Percentiles rank a stretch among this genome's conserved stretches.
Evolutionary conservation across 2,888 invertebrate species (phyloP).

Genomic region (Limenitis camilla): DNA sequence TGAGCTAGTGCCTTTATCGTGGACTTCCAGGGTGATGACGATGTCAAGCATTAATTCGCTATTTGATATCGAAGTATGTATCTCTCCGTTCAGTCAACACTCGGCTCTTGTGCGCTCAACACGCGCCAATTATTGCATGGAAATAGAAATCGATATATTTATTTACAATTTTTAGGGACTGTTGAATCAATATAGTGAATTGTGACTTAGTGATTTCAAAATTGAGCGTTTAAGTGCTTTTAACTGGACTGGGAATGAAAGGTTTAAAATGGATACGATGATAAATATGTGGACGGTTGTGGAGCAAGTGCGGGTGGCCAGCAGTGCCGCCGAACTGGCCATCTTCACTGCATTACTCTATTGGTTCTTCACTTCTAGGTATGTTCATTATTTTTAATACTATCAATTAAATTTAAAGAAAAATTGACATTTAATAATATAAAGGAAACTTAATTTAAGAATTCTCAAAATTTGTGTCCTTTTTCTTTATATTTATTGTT

Average conservation of each 20-base stretch:
- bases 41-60: slow-evolving; percentile 24
- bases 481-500: too few relatives aligned
- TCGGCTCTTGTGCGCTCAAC: slow-evolving; percentile 16
- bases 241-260: slow-evolving; percentile 59
- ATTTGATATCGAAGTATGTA: slow-evolving; percentile 20
- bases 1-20: slow-evolving; percentile 15
- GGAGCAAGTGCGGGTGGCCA: slow-evolving; percentile 70
- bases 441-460: too few relatives aligned
- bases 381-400: slow-evolving; percentile 30
- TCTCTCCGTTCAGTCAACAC: slow-evolving; percentile 22
- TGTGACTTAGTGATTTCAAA: slow-evolving; percentile 30
- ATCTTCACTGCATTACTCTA: slow-evolving; percentile 76
- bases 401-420: neutral
- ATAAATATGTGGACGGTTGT: slow-evolving; percentile 66
- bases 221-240: slow-evolving; percentile 40
- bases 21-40: slow-evolving; percentile 7
- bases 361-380: slow-evolving; percentile 78
- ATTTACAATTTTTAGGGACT: slow-evolving; percentile 3
- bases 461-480: too few relatives aligned
- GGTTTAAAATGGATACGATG: slow-evolving; percentile 61
- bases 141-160: slow-evolving; percentile 10
- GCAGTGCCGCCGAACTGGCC: slow-evolving; percentile 75
- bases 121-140: slow-evolving; percentile 14
- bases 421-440: neutral
- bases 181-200: slow-evolving; percentile 1